Evolutionary conservation across 2,888 invertebrate genomes (phyloP).

Genomic region (Morpho helenor): DNA sequence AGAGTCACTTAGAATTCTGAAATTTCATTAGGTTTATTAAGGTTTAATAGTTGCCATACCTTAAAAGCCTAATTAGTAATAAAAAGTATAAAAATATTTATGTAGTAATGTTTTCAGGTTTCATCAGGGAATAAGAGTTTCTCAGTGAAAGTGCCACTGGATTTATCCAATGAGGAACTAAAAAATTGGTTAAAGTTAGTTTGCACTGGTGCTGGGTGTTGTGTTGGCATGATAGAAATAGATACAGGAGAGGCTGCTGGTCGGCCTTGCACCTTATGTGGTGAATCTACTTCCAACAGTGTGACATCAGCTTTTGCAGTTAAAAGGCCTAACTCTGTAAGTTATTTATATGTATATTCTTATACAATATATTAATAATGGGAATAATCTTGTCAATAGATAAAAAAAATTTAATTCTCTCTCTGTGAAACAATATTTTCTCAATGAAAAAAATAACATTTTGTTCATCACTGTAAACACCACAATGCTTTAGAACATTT

Average conservation of each 20-base stretch:
- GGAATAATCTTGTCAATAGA: no score
- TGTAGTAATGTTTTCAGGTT: conserved; percentile 42
- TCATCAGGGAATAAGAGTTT: conserved; percentile 66
- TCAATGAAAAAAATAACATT: no score
- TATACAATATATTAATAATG: no score
- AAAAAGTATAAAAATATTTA: no score
- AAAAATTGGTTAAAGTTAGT: conserved; percentile 75
- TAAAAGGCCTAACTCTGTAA: conserved; percentile 60
- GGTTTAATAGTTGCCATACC: no score
- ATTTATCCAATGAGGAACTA: conserved; percentile 62
- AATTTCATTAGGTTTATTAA: no score
- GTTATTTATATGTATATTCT: conserved; percentile 23
- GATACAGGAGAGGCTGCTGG: conserved; percentile 64
- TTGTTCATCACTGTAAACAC: no score
- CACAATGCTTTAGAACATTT: no score
- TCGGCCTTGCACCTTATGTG: conserved; percentile 64
- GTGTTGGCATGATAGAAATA: conserved; percentile 77
- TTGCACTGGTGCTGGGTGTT: conserved; percentile 74
- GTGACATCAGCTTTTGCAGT: conserved; percentile 46
- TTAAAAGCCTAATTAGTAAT: no score
- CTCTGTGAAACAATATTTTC: no score
- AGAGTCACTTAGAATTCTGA: no score
- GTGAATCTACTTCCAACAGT: conserved; percentile 59
- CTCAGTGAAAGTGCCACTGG: conserved; percentile 78
- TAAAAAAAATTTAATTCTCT: no score